Evolutionary conservation across 2,113 vertebrate genomes (phyloP), one percentile per base, ranked within the genome.

Genomic region (Cavia aperea): DNA sequence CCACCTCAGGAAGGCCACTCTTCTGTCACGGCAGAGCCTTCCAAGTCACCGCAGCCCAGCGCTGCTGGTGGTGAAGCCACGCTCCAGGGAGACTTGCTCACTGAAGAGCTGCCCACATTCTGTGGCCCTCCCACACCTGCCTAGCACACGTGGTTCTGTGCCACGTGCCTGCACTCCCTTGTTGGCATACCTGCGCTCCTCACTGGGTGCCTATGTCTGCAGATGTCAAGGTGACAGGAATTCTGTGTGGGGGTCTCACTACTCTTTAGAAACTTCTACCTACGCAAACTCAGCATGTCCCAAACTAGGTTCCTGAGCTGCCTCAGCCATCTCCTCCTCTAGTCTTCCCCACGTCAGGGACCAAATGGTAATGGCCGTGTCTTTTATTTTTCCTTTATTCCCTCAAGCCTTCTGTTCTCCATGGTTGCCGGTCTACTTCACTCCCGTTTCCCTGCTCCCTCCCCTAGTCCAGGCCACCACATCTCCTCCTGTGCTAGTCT

Each of bases 71-170:
- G 81, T 13, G 46, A 56, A 84, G 84, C 65, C 82, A 54, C 39
- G 19, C 1, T 3, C 29, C 51, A 36, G 43, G 72, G 72, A 73
- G 58, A 26, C 31, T 4, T 39, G 60, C 54, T 19, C 12, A 36
- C 5, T 0, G 16, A 49, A 46, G 66, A 60, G 19, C 21, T 7
- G 7, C 1, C 0, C 5, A 4, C 56, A 33, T 3, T 13, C 56
- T n/a, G 63, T 10, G 39, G 68, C 2, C 10, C 4, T 24, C 75
- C 24, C 21, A 88, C 0, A 0, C 51, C 29, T 12, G 16, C 21
- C 29, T 29, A 21, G 91, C 65, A 49, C 5, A 46, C 0, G 0
- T 26, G 63, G 72, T 82, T 72, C 43, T 33, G 8, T 7, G 87
- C 31, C 21, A 29, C 26, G 15, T 0, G 14, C 72, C 49, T 63